Percentiles rank a stretch among this genome's conserved stretches.
These are phyloP conservation scores for Hyles euphorbiae DNA, from an alignment of 1,140 invertebrate species.

Conservation along the genomic window DNA sequence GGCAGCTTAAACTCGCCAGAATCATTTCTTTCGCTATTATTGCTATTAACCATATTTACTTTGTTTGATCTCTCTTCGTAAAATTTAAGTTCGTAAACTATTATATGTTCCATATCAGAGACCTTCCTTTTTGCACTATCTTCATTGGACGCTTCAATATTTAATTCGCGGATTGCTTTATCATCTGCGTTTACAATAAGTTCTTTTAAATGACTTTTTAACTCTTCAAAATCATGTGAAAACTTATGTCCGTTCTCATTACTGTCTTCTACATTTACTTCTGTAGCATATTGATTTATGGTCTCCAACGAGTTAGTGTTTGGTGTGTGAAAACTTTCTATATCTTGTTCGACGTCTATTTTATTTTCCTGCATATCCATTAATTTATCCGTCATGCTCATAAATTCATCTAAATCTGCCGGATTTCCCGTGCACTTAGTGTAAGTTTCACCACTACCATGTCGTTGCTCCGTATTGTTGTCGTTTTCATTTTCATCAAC, in stretches of 20 bases:
- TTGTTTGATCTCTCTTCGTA: constrained; percentile 25
- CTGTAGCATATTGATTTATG: constrained; percentile 29
- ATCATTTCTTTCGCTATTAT: constrained; percentile 13
- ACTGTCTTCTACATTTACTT: neutral
- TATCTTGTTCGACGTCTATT: constrained; percentile 28
- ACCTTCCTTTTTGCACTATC: constrained; percentile 29
- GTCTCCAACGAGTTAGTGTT: constrained; percentile 54
- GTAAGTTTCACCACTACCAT: constrained; percentile 65
- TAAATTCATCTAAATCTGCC: constrained; percentile 60
- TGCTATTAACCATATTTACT: constrained; percentile 13
- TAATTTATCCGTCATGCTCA: constrained; percentile 60
- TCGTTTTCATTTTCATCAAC: constrained; percentile 20
- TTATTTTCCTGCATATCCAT: constrained; percentile 32
- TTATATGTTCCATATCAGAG: constrained; percentile 61
- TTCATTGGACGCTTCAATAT: neutral
- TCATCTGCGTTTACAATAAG: constrained; percentile 26
- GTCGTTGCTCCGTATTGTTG: constrained; percentile 35
- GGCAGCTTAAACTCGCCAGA: constrained; percentile 39
- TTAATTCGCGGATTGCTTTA: neutral
- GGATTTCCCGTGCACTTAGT: constrained; percentile 64
- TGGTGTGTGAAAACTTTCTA: constrained; percentile 53
- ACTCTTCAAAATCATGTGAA: constrained; percentile 49
- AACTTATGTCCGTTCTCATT: constrained; percentile 33
- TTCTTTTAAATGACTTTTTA: constrained; percentile 55
- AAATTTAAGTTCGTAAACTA: constrained; percentile 51